Evolutionary conservation across 2,113 vertebrate genomes (phyloP).

Genomic region (Mastomys natalensis): DNA sequence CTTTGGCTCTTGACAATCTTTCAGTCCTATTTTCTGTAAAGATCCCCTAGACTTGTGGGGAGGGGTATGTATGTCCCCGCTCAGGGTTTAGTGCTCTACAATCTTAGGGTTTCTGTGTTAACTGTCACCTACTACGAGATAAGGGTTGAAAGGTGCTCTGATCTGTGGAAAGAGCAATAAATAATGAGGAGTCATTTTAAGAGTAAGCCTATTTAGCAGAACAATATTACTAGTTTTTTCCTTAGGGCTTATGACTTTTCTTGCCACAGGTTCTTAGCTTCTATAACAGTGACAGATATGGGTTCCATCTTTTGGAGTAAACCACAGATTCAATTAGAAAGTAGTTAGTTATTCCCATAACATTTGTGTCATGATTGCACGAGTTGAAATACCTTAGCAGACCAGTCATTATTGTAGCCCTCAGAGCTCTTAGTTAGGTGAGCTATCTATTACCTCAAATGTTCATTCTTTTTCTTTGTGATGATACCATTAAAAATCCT

Average conservation of each 20-base stretch:
- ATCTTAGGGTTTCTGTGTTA: background rate
- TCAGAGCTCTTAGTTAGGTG: background rate
- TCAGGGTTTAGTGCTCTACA: background rate
- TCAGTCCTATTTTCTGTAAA: background rate
- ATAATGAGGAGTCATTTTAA: background rate
- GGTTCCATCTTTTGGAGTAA: background rate
- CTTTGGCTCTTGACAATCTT: background rate
- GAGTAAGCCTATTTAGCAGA: background rate
- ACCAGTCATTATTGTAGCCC: background rate
- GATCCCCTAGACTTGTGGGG: background rate
- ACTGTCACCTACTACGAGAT: background rate
- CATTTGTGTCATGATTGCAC: background rate
- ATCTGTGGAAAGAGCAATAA: background rate
- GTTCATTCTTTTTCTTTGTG: background rate
- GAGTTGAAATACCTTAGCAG: background rate
- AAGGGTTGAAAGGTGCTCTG: background rate
- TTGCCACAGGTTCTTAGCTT: background rate
- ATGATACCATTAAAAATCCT: background rate
- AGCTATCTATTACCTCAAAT: background rate
- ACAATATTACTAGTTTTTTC: background rate
- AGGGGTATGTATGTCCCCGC: background rate
- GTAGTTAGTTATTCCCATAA: no score
- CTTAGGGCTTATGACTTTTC: background rate
- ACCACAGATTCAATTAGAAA: background rate
- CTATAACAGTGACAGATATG: background rate